Conservation (phyloP, 2,888 invertebrate species). For the Xanthia togata region DNA sequence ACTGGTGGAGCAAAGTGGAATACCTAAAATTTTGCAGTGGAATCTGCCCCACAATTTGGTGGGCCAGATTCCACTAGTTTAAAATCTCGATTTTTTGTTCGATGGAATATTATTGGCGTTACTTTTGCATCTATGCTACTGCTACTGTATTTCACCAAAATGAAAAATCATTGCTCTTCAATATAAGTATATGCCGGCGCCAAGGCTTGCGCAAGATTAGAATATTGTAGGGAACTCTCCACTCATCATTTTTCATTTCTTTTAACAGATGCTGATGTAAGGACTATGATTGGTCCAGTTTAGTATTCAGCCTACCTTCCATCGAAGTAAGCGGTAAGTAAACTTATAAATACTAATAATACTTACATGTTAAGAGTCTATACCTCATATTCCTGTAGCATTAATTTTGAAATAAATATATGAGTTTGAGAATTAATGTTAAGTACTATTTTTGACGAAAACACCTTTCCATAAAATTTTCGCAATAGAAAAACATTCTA, state of each 20-base stretch:
- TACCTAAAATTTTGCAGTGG: no score
- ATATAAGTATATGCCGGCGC: neutral
- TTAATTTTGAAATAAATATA: no score
- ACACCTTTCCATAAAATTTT: no score
- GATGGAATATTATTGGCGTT: neutral
- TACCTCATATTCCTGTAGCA: no score
- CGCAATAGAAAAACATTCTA: no score
- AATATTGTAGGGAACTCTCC: neutral
- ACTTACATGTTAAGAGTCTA: neutral
- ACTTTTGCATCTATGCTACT: neutral
- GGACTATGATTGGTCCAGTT: slow-evolving; percentile 27
- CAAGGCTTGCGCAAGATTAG: neutral
- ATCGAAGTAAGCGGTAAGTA: slow-evolving; percentile 33
- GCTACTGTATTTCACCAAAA: neutral
- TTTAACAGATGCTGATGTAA: slow-evolving; percentile 36
- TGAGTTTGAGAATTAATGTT: no score
- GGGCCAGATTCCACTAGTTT: no score
- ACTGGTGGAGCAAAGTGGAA: no score
- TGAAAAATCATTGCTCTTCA: neutral
- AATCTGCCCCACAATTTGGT: no score
- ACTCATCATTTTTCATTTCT: slow-evolving; percentile 7
- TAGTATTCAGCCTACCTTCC: neutral
- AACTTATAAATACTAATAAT: neutral
- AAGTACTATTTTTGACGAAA: no score
- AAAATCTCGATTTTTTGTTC: neutral